Evolutionary conservation across 2,113 vertebrate genomes (phyloP), one percentile per base, ranked within the genome.

Genomic region (Thamnophis sirtalis): DNA sequence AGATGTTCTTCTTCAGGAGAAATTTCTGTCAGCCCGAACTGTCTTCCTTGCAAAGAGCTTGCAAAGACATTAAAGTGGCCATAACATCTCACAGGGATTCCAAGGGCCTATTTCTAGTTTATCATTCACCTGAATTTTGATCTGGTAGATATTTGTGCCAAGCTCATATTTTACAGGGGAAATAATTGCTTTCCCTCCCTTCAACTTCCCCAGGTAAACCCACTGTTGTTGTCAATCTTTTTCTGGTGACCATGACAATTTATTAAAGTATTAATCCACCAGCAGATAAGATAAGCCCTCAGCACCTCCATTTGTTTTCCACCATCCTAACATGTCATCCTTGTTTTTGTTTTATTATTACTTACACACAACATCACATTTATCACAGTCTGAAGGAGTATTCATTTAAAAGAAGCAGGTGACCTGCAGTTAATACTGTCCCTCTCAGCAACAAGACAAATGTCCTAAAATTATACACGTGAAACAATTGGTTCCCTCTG

Each of bases 271-370:
- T 88, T 92, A 92, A 88, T 88, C 86, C 55, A 26, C 63, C 53
- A 43, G 22, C 63, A 84, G 86, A 48, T 58, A 86, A 91, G 50
- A 54, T 50, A 80, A 91, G 91, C 53, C 86, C 33, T 87, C 55
- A 87, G 91, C 26, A 49, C 38, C 4, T 80, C 43, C 73, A 92
- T 92, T 9, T 26, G 53, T 80, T 51, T 88, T 92, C 24, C 51
- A 80, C 49, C 8, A 9, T 87, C 22, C 63, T 63, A 63, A 87
- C 49, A 87, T 87, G 84, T 43, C 49, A 87, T 63, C 58, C 56
- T 87, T 91, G 90, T 49, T 26, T 91, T 91, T 88, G 48, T 84
- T 80, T 92, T 91, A 87, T 88, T 80, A 88, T 80, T 92, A 26
- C 10, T 56, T 50, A n/a, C 38, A 53, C 24, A 58, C 51, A 92